Evolutionary conservation across 2,888 invertebrate species (phyloP).

Genomic region (Sphaerolaimus hirsutus): DNA sequence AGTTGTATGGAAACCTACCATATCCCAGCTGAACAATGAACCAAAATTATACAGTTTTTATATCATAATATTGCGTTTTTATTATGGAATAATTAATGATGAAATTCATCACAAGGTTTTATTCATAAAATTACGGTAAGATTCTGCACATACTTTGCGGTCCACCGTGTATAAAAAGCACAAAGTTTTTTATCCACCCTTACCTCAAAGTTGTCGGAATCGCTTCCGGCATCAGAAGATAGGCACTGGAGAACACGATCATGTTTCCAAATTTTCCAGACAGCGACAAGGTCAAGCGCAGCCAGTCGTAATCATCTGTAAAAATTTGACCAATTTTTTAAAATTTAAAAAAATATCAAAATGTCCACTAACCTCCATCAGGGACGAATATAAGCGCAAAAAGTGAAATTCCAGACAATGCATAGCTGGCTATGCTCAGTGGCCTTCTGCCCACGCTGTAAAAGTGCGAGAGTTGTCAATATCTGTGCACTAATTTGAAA

Average conservation of each 20-base stretch:
- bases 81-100: too few species aligned
- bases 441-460: not conserved
- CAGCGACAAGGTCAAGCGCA: not conserved
- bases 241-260: not conserved
- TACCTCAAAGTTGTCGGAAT: not conserved
- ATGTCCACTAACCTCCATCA: not conserved
- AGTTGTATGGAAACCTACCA: too few species aligned
- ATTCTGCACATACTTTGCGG: too few species aligned
- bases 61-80: not conserved
- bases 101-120: too few species aligned
- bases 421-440: not conserved
- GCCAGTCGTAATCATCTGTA: not conserved
- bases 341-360: not conserved
- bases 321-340: not conserved
- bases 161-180: too few species aligned
- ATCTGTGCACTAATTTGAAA: too few species aligned
- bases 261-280: slow-evolving; percentile 1
- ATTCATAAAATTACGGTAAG: too few species aligned
- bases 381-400: not conserved
- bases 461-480: too few species aligned
- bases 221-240: not conserved
- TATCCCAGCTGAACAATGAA: too few species aligned
- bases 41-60: too few species aligned
- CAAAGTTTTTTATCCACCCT: too few species aligned
- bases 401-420: not conserved